Base-by-base conservation (phyloP, 2,888 invertebrate genomes). In the Palloptera scutellata region DNA sequence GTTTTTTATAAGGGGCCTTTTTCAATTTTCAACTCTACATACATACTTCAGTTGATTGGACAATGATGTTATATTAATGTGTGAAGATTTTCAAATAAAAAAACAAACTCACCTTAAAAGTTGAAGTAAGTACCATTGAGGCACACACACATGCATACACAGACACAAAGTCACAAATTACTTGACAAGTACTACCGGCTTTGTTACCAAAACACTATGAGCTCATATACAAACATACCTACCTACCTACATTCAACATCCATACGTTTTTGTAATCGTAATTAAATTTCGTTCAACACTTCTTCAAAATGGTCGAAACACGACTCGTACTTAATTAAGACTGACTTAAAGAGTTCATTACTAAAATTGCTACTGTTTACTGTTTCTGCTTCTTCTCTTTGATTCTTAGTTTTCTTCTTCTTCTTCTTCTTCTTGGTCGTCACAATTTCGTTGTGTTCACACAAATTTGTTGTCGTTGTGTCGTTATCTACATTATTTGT, bases 281-380 rank as follows among this genome's bases (percentile, higher is more conserved):
- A 15, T 4, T 51, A 40, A 15, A 51, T 17, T 48, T 59, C 30
- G 30, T 30, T 30, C 30, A 30, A 30, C 30, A 30, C 30, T 30
- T 30, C 30, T 30, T 30, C 30, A 30, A 30, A 30, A 30, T 30
- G 30, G 30, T 30, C 30, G 30, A 30, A 30, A 30, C 30, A 30
- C 30, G 30, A 30, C 30, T 30, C 30, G 72, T 76, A 77, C 78
- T 77, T 81, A 81, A 81, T 82, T 81, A 81, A 82, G 81, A 79
- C 76, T 79, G 81, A 78, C 81, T 80, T 80, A 80, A 81, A 75
- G 79, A 76, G 79, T 82, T 80, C 77, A 80, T 81, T 82, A 81
- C 80, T 75, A 75, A 72, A 76, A 64, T 63, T 70, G 81, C 81
- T 81, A 81, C 81, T 74, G 81, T 79, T 66, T 54, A 45, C 45